Evolutionary conservation across 2,113 vertebrate species (phyloP).

Genomic region (Chaenocephalus aceratus): DNA sequence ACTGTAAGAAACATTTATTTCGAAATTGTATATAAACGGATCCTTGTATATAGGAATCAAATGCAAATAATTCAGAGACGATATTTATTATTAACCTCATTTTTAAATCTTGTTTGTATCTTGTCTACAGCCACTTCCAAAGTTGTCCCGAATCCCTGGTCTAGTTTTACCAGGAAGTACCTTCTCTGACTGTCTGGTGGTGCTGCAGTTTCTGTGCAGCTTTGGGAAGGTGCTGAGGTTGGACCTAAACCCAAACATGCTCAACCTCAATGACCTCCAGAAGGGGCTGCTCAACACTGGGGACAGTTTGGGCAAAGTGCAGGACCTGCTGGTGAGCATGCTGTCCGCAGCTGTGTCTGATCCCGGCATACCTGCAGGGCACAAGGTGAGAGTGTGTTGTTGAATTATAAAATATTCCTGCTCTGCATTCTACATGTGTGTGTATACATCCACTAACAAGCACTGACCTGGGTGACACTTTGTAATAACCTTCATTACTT

Average conservation of each 20-base stretch:
- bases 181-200: constrained; percentile 94
- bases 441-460: not conserved
- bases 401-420: not conserved
- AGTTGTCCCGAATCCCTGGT: constrained; percentile 90
- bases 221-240: constrained; percentile 95
- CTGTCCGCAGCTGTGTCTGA: constrained; percentile 92
- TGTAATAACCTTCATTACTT: too few relatives aligned
- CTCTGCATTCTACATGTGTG: not conserved
- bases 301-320: constrained; percentile 88
- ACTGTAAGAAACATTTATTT: not conserved
- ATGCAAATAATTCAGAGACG: not conserved
- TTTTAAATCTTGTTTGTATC: not conserved
- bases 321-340: constrained; percentile 93
- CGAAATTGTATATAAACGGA: not conserved
- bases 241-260: constrained; percentile 86
- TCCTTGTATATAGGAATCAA: not conserved
- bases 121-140: constrained; percentile 88
- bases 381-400: constrained; percentile 86
- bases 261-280: constrained; percentile 89
- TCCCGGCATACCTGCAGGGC: constrained; percentile 91
- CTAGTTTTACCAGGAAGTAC: constrained; percentile 90
- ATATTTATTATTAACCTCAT: not conserved
- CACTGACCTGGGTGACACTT: not conserved
- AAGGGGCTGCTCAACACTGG: constrained; percentile 92
- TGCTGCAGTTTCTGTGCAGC: constrained; percentile 93